Evolutionary conservation across 2,888 invertebrate species (phyloP), one percentile per base, ranked within the genome.

Genomic region (Taphrorychus bicolor): DNA sequence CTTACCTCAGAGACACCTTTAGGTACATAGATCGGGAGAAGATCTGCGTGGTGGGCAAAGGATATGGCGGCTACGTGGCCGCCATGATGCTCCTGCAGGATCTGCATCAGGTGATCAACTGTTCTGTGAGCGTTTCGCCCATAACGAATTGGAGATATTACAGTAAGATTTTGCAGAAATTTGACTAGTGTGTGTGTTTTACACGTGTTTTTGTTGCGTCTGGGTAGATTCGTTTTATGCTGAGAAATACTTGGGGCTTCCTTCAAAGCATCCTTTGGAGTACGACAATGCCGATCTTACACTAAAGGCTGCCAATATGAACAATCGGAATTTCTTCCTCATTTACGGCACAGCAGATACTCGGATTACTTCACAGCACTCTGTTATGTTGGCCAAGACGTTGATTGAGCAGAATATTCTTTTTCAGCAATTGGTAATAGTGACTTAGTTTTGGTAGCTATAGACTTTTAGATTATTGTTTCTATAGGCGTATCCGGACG

Each of bases 141-240:
- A 91, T 97, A 70, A 91, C 93, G 0, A 93, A 93, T 79, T 93
- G 94, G 83, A 83, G 87, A 68, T 91, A 90, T 75, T 92, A 94
- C 77, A 93, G 91, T 91, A 74, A 85, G 87, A 3, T 22, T 16
- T 4, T 5, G 24, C 5, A 21, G n/a, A 5, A 17, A 7, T 7
- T 18, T 3, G 18, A 17, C 3, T n/a, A n/a, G n/a, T n/a, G n/a
- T n/a, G n/a, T n/a, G 40, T 32, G 40, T 32, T 32, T 32, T 32
- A 32, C n/a, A n/a, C n/a, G n/a, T n/a, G n/a, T n/a, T n/a, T n/a
- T n/a, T n/a, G n/a, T n/a, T n/a, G n/a, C n/a, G n/a, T n/a, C n/a
- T n/a, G n/a, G n/a, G n/a, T n/a, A 94, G 93, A 93, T 83, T 93
- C 97, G 3, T 93, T 91, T 75, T 97, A 94, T 84, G 92, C 95